Conservation (phyloP, 2,888 invertebrate species). For the Ypsolopha scabrella region DNA sequence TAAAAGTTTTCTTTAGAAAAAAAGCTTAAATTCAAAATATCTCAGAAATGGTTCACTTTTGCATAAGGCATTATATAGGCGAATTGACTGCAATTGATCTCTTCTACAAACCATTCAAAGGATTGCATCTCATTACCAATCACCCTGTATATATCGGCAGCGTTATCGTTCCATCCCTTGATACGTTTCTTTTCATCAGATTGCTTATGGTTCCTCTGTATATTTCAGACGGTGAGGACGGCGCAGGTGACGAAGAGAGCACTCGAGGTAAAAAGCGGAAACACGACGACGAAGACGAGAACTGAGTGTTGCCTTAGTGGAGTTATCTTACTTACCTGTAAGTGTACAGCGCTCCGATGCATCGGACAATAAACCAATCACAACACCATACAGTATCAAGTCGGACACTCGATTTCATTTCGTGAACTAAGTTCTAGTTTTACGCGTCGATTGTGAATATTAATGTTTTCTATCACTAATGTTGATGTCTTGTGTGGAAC, state of each 20-base stretch:
- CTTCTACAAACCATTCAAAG: too few species aligned
- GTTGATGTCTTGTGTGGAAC: constrained; percentile 54
- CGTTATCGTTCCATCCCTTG: too few species aligned
- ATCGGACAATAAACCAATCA: constrained; percentile 61
- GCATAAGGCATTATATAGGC: too few species aligned
- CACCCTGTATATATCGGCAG: too few species aligned
- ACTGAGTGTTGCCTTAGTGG: constrained; percentile 65
- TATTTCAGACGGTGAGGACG: constrained; percentile 43
- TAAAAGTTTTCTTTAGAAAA: too few species aligned
- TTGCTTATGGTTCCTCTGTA: constrained; percentile 1
- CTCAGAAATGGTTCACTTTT: too few species aligned
- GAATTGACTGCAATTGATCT: too few species aligned
- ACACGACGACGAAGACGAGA: constrained; percentile 68
- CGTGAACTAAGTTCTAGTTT: constrained; percentile 43
- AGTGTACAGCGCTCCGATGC: constrained; percentile 65
- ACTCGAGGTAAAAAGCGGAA: constrained; percentile 73
- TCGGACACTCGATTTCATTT: constrained; percentile 11
- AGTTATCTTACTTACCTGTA: constrained; percentile 58
- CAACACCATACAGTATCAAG: constrained; percentile 10
- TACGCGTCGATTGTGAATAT: constrained; percentile 13
- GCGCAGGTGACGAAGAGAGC: constrained; percentile 57
- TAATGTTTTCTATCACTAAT: constrained; percentile 36
- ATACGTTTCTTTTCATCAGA: too few species aligned
- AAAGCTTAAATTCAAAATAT: too few species aligned
- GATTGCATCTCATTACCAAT: too few species aligned